A percentile compares a stretch with the other conserved stretches of the same genome.
Evolutionary conservation across 2,888 invertebrate genomes (phyloP).

Genomic region (Saturnia pavonia): DNA sequence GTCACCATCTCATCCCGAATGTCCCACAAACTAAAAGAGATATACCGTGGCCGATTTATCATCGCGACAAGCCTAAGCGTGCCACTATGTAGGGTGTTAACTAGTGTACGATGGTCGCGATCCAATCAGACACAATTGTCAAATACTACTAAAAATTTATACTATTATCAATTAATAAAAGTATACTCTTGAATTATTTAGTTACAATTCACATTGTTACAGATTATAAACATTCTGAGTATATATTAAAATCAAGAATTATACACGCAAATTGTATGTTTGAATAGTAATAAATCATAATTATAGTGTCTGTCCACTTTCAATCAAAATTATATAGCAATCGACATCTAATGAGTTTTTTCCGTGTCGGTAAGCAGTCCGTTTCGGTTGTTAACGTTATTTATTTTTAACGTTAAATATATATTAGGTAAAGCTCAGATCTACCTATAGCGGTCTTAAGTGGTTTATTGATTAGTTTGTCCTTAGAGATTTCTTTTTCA

Average conservation of each 20-base stretch:
- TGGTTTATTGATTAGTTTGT: constrained; percentile 20
- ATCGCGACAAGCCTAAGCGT: too few relatives aligned
- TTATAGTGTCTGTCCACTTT: constrained; percentile 38
- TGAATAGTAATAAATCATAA: constrained; percentile 37
- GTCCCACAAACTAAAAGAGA: too few relatives aligned
- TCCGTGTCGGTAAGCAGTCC: constrained; percentile 45
- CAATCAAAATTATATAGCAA: constrained; percentile 43
- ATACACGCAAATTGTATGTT: constrained; percentile 10
- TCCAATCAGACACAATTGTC: too few relatives aligned
- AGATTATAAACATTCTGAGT: background rate
- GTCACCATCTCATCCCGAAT: too few relatives aligned
- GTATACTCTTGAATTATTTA: too few relatives aligned
- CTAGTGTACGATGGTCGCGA: too few relatives aligned
- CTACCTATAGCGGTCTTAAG: constrained; percentile 12
- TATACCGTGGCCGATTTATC: too few relatives aligned
- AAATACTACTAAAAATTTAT: too few relatives aligned
- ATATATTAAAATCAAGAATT: background rate
- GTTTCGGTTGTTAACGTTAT: constrained; percentile 35
- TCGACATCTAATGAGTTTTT: constrained; percentile 50
- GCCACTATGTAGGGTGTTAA: too few relatives aligned
- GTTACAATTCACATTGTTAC: too few relatives aligned
- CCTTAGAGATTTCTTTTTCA: constrained; percentile 11
- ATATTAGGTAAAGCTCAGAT: constrained; percentile 18
- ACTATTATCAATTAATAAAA: too few relatives aligned
- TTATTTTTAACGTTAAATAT: constrained; percentile 34